phyloP scores from a whole-genome alignment of 2,113 vertebrate species.

The Panthera uncia region DNA sequence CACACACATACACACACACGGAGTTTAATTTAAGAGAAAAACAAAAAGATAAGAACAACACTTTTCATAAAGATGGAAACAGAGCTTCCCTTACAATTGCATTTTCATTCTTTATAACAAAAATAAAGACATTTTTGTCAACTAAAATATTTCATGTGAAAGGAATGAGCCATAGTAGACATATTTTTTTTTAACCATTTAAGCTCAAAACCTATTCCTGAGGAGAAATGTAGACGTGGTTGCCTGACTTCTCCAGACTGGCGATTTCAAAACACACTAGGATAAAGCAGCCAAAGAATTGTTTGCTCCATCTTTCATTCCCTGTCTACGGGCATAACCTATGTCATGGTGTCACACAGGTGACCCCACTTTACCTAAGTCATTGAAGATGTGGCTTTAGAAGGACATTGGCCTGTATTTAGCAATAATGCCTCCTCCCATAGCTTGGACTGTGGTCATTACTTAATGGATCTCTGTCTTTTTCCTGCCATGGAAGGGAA shows the following conservation, averaged over 20 bases:
- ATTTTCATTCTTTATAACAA: slow-evolving; percentile 59
- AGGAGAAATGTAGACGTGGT: not conserved
- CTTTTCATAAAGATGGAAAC: not conserved
- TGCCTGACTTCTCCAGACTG: not conserved
- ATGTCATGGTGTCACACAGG: not conserved
- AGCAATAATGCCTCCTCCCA: not conserved
- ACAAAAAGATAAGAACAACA: not conserved
- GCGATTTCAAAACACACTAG: not conserved
- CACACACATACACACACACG: not conserved
- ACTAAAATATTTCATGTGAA: not conserved
- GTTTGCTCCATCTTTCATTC: not conserved
- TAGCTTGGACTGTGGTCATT: not conserved
- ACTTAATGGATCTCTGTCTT: not conserved
- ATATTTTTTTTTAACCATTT: not conserved
- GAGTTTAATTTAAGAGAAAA: not conserved
- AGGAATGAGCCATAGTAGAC: not conserved
- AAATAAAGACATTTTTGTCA: slow-evolving; percentile 54
- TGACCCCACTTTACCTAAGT: not conserved
- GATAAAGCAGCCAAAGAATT: not conserved
- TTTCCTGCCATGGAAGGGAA: not conserved
- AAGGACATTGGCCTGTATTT: not conserved
- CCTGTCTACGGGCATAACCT: not conserved
- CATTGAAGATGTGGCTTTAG: not conserved
- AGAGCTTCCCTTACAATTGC: not conserved
- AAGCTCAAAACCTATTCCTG: not conserved